These are phyloP conservation scores for Hetaerina americana DNA, from an alignment of 1,140 invertebrate species.

Conservation along the genomic window DNA sequence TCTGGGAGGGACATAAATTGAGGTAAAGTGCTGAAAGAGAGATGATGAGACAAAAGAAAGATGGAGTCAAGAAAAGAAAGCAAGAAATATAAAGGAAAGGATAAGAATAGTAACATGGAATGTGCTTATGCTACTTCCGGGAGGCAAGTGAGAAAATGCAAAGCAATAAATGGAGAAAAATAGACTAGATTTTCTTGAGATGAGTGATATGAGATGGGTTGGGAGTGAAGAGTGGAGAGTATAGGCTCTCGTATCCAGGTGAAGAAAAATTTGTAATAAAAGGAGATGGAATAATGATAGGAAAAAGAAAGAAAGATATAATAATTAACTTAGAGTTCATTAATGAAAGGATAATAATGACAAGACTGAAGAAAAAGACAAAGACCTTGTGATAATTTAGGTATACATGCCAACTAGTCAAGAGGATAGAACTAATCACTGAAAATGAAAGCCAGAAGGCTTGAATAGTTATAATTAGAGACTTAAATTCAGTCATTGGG, in stretches of 20 bases:
- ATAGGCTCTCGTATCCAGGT: neutral
- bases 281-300: neutral
- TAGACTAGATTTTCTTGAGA: neutral
- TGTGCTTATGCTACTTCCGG: neutral
- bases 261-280: no score
- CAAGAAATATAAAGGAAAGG: neutral
- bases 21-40: no score
- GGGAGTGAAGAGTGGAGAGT: neutral
- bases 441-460: neutral
- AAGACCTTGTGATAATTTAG: conserved; percentile 8
- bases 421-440: conserved; percentile 13
- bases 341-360: neutral
- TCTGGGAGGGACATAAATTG: no score
- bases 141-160: neutral
- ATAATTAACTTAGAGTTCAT: neutral
- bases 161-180: neutral
- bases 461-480: neutral
- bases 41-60: no score
- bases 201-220: neutral
- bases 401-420: conserved; percentile 18
- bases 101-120: no score
- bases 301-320: neutral
- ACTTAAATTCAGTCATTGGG: neutral
- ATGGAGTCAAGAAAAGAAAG: neutral
- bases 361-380: neutral